These are phyloP conservation scores for Clarias fuscus DNA, from an alignment of 2,797 vertebrate species.

Conservation along the genomic window DNA sequence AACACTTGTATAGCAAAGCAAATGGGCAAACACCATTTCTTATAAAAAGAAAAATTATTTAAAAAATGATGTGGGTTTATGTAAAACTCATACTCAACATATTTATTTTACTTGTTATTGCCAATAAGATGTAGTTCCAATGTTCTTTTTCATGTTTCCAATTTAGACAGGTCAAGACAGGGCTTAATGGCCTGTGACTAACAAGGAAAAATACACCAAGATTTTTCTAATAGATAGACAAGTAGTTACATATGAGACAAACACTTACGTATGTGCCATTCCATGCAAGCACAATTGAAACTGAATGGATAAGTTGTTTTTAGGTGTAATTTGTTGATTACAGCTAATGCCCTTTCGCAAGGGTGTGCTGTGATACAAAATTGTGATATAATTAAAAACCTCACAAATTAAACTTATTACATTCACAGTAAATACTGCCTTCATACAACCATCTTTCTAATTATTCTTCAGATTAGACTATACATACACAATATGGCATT, in stretches of 20 bases:
- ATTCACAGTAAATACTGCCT: not conserved
- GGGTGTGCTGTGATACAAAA: not conserved
- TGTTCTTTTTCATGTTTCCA: not conserved
- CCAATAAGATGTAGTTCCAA: not conserved
- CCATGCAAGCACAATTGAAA: not conserved
- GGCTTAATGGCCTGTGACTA: not conserved
- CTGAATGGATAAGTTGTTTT: not conserved
- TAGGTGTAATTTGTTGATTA: not conserved
- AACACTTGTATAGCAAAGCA: not conserved
- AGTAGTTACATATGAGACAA: not conserved
- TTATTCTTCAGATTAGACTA: not conserved
- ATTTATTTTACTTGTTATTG: not conserved
- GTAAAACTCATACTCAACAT: not conserved
- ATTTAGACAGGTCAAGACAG: not conserved
- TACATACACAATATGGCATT: not conserved
- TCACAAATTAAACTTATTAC: not conserved
- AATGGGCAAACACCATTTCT: not conserved
- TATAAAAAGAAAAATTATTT: not conserved
- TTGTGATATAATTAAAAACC: not conserved
- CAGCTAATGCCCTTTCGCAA: not conserved
- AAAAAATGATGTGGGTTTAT: not conserved
- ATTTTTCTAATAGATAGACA: not conserved
- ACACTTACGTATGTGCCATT: not conserved
- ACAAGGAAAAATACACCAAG: not conserved
- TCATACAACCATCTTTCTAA: not conserved